Evolutionary conservation across 2,888 invertebrate species (phyloP).

Genomic region (Euplagia quadripunctaria): DNA sequence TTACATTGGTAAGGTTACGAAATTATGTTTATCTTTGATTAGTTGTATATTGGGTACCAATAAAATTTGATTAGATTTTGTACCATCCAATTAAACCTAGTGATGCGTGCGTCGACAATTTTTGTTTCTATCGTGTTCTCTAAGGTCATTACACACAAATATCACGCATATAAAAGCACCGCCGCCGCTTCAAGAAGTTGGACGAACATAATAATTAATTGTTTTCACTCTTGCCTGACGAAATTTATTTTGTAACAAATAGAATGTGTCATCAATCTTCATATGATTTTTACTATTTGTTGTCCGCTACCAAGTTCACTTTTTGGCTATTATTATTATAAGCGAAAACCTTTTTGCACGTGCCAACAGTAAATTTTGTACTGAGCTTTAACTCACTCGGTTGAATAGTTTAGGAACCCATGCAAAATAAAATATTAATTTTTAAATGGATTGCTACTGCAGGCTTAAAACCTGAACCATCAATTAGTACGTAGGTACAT

Average conservation of each 20-base stretch:
- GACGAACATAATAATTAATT: conserved; percentile 16
- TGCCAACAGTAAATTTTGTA: no score
- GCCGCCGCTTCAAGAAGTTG: conserved; percentile 16
- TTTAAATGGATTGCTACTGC: no score
- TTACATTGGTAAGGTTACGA: conserved; percentile 49
- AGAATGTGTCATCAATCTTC: conserved; percentile 6
- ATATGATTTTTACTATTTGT: background rate
- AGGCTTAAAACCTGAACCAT: no score
- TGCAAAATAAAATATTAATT: no score
- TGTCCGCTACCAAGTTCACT: background rate
- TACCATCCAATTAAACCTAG: conserved; percentile 53
- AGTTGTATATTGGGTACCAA: conserved; percentile 52
- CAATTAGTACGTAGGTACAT: no score
- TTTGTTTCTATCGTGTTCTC: conserved; percentile 44
- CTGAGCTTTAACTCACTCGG: no score
- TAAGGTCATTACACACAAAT: conserved; percentile 38
- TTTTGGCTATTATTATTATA: background rate
- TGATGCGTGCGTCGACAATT: conserved; percentile 47
- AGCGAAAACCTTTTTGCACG: background rate
- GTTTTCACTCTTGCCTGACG: conserved; percentile 9
- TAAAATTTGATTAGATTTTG: conserved; percentile 59
- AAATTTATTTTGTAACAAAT: conserved; percentile 4
- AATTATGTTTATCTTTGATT: conserved; percentile 62
- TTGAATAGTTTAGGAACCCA: no score
- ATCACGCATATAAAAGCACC: conserved; percentile 24